phyloP scores from a whole-genome alignment of 2,888 invertebrate species.

The Limenitis camilla region DNA sequence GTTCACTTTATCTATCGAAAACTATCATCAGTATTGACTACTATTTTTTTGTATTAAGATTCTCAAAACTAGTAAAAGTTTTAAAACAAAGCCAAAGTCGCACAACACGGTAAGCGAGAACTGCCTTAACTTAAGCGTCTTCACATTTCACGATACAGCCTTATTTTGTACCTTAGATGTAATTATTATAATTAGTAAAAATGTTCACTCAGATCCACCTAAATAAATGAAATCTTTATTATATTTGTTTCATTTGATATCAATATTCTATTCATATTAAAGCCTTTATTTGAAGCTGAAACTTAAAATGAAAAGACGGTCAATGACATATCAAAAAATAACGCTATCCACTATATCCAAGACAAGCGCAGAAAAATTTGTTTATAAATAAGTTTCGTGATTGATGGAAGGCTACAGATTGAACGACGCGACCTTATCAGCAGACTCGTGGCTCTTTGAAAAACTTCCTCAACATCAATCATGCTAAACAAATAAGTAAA shows the following conservation, averaged over 20 bases:
- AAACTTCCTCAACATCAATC: slow-evolving; percentile 37
- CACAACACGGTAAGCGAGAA: slow-evolving; percentile 63
- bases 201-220: slow-evolving; percentile 23
- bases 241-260: slow-evolving; percentile 2
- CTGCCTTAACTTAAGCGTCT: slow-evolving; percentile 66
- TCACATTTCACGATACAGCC: slow-evolving; percentile 70
- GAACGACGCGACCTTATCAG: slow-evolving; percentile 14
- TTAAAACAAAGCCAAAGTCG: slow-evolving; percentile 33
- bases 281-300: no score
- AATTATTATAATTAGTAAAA: slow-evolving; percentile 20
- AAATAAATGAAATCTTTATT: slow-evolving; percentile 22
- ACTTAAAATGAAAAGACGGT: no score
- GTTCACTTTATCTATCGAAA: no score
- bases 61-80: slow-evolving; percentile 38
- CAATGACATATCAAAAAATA: no score
- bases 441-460: slow-evolving; percentile 5
- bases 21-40: no score
- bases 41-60: no score
- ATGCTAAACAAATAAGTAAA: slow-evolving; percentile 23
- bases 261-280: neutral
- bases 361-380: neutral
- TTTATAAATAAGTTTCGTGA: slow-evolving; percentile 26
- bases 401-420: slow-evolving; percentile 37
- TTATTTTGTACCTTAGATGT: slow-evolving; percentile 67
- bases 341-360: neutral